Evolutionary conservation across 2,797 vertebrate genomes (phyloP), one percentile per base, ranked within the genome.

Genomic region (Acrocephalus scirpaceus): DNA sequence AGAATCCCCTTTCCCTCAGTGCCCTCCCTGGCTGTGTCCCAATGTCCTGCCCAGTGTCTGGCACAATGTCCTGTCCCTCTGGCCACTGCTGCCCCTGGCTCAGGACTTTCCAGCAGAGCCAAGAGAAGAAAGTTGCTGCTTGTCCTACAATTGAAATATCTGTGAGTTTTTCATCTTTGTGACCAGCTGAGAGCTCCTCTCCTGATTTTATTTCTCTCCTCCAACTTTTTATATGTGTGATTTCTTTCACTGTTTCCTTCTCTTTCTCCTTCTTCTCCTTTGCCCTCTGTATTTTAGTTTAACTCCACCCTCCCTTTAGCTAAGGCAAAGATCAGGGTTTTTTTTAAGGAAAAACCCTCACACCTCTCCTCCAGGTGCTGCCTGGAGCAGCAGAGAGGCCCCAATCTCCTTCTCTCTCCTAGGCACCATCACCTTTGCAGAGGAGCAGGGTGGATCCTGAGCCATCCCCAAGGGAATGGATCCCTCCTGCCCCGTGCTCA

Each of bases 231-330:
- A 26, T 12, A 36, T 36, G 22, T 36, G 22, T 58, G 25, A 27
- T 60, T 60, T 60, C 25, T 70, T 30, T 50, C 13, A 16, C 17
- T 0, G 0, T 34, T 42, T 19, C 30, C 54, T 60, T 50, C 45
- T 15, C 8, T 30, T 65, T 15, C 40, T 54, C 3, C 36, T 36
- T n/a, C 48, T 51, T 51, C 32, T 77, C 50, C n/a, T 70, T 51
- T 44, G 16, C 8, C 8, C 13, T 42, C 36, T 0, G 0, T 34
- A 8, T 42, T 34, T 44, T 32, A 40, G 34, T 69, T 58, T 80
- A 25, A 34, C 36, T 30, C 20, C 25, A 42, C 16, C 20, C 36
- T 81, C 32, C 32, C 16, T 70, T 69, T 25, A 60, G 13, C 20
- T 42, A 50, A 51, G 26, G 25, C 30, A 51, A 18, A 70, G 78